Evolutionary conservation across 2,888 invertebrate species (phyloP).

Genomic region (Campoplex capitator): DNA sequence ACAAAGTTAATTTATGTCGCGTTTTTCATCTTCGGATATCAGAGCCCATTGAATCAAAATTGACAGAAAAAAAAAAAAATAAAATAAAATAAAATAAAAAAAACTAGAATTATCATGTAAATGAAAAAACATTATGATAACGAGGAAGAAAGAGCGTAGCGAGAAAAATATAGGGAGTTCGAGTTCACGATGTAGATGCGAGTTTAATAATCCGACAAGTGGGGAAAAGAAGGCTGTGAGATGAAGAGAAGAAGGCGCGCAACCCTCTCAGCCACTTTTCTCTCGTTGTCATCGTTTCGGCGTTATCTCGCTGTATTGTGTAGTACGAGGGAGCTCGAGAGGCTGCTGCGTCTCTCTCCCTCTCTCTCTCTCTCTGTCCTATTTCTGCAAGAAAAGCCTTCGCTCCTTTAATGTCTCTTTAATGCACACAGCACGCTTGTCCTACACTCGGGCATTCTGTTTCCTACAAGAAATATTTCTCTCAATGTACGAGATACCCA

Average conservation of each 20-base stretch:
- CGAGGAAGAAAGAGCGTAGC: background rate
- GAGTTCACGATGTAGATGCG: slow-evolving; percentile 70
- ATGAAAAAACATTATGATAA: background rate
- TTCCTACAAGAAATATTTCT: slow-evolving; percentile 24
- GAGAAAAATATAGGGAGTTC: slow-evolving; percentile 47
- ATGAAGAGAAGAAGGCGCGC: slow-evolving; percentile 25
- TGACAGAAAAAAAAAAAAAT: background rate
- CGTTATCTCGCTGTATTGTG: slow-evolving; percentile 64
- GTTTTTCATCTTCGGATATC: background rate
- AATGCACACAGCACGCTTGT: slow-evolving; percentile 57
- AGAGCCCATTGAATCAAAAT: background rate
- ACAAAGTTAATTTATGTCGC: background rate
- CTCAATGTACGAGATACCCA: slow-evolving; percentile 31
- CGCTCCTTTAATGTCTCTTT: slow-evolving; percentile 68
- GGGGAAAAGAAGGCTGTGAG: slow-evolving; percentile 36
- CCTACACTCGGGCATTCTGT: slow-evolving; percentile 31
- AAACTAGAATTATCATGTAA: background rate
- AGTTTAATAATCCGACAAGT: slow-evolving; percentile 74
- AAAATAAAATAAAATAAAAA: background rate
- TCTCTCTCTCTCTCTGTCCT: background rate
- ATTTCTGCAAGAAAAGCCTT: slow-evolving; percentile 15
- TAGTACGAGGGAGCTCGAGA: slow-evolving; percentile 33
- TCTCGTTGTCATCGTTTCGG: slow-evolving; percentile 69
- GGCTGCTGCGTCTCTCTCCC: slow-evolving; percentile 6
- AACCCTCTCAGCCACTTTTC: slow-evolving; percentile 38